Conservation (phyloP, 1,140 invertebrate genomes). For the Ruditapes philippinarum region DNA sequence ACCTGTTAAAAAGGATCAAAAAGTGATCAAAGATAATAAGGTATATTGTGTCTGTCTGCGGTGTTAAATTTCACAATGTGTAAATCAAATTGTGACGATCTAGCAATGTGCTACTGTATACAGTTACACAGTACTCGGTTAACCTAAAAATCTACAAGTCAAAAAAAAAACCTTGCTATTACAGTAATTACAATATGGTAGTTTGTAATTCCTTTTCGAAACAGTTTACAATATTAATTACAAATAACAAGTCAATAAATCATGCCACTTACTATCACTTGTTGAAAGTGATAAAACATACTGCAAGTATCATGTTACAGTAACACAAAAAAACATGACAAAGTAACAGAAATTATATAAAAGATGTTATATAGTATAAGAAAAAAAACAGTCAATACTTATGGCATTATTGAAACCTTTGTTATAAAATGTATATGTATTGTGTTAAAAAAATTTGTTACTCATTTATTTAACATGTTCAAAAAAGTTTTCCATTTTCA, state of each 20-base stretch:
- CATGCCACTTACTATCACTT: neutral
- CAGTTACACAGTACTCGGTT: neutral
- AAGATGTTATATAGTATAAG: too few species aligned
- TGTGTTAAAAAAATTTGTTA: too few species aligned
- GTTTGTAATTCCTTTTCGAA: neutral
- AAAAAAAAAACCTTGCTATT: neutral
- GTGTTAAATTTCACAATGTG: neutral
- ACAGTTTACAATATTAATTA: neutral
- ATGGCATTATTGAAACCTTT: too few species aligned
- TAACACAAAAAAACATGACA: too few species aligned
- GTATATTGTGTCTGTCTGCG: conserved; percentile 20
- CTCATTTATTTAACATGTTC: too few species aligned
- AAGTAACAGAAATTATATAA: too few species aligned
- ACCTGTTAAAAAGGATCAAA: conserved; percentile 25
- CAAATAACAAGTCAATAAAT: neutral
- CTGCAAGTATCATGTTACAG: too few species aligned
- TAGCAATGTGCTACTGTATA: conserved; percentile 5
- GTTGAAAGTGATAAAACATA: too few species aligned
- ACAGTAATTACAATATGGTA: neutral
- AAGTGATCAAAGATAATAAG: conserved; percentile 16
- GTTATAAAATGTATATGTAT: too few species aligned
- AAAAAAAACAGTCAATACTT: too few species aligned
- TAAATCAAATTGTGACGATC: conserved; percentile 22
- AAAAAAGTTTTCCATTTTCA: too few species aligned
- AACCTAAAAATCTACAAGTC: neutral